These are phyloP conservation scores for Orchestes rusci DNA, from an alignment of 2,888 invertebrate genomes.

Conservation along the genomic window DNA sequence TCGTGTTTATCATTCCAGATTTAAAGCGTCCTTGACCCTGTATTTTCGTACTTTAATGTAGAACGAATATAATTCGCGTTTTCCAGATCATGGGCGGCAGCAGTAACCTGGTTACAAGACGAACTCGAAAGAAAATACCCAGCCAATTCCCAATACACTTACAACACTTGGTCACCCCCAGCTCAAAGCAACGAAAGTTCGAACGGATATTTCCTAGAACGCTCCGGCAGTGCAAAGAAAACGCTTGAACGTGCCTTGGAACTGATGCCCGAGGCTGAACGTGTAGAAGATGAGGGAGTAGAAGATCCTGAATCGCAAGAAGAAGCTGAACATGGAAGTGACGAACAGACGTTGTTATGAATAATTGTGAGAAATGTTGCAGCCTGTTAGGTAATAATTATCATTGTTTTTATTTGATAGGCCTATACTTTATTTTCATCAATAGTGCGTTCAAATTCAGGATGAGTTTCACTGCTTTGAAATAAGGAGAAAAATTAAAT, in stretches of 20 bases:
- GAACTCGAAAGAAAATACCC: slow-evolving; percentile 76
- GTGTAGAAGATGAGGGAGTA: slow-evolving; percentile 39
- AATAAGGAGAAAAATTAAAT: too few relatives aligned
- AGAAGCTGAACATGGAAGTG: slow-evolving; percentile 30
- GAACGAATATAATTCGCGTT: not conserved
- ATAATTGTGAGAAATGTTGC: slow-evolving; percentile 1
- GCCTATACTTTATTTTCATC: not conserved
- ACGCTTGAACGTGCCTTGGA: slow-evolving; percentile 75
- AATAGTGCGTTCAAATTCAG: too few relatives aligned
- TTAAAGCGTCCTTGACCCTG: too few relatives aligned
- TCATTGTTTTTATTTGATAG: not conserved
- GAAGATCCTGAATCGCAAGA: slow-evolving; percentile 41
- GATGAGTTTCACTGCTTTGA: too few relatives aligned
- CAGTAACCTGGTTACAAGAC: slow-evolving; percentile 92
- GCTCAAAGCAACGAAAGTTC: slow-evolving; percentile 92
- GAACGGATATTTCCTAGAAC: slow-evolving; percentile 88
- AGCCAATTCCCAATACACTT: slow-evolving; percentile 66
- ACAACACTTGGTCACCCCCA: slow-evolving; percentile 91
- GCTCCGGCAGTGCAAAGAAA: slow-evolving; percentile 88
- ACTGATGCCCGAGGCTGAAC: slow-evolving; percentile 61
- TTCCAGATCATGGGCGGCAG: slow-evolving; percentile 70
- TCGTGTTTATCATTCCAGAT: too few relatives aligned
- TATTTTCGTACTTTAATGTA: too few relatives aligned
- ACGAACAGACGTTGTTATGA: slow-evolving; percentile 23
- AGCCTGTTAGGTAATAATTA: not conserved